Conservation (phyloP, 2,797 vertebrate genomes). For the Mormyrops attenuatus region DNA sequence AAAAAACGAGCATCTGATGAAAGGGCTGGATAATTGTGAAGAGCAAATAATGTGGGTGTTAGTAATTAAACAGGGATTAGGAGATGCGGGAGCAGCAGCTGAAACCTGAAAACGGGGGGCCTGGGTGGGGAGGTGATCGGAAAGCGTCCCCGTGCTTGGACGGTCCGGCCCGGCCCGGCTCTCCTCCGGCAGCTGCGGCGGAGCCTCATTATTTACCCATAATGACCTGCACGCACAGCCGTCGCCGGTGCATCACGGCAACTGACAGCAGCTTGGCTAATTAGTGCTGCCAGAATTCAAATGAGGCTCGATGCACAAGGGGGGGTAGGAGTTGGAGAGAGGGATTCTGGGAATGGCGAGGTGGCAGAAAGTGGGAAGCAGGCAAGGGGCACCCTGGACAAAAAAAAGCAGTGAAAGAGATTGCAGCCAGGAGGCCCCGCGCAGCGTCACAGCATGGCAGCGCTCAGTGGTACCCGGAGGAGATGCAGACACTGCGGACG, state of each 20-base stretch:
- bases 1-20: constrained; percentile 53
- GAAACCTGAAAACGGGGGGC: constrained; percentile 66
- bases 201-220: constrained; percentile 89
- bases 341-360: neutral
- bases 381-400: neutral
- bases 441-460: neutral
- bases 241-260: constrained; percentile 79
- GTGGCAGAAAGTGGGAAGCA: neutral
- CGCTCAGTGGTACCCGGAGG: neutral
- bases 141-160: constrained; percentile 72
- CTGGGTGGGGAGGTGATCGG: constrained; percentile 59
- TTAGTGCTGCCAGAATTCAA: constrained; percentile 81
- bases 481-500: neutral
- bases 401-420: neutral
- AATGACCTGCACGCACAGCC: constrained; percentile 88
- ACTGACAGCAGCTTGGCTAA: constrained; percentile 82
- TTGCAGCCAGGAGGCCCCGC: neutral
- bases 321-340: constrained; percentile 43
- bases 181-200: constrained; percentile 81
- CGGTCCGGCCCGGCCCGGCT: constrained; percentile 66
- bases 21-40: constrained; percentile 74
- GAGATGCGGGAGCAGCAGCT: constrained; percentile 68
- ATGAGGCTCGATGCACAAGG: constrained; percentile 71
- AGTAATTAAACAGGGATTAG: constrained; percentile 91
- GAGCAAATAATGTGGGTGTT: constrained; percentile 85